Evolutionary conservation across 2,888 invertebrate species (phyloP), one percentile per base, ranked within the genome.

Genomic region (Leptogaster cylindrica): DNA sequence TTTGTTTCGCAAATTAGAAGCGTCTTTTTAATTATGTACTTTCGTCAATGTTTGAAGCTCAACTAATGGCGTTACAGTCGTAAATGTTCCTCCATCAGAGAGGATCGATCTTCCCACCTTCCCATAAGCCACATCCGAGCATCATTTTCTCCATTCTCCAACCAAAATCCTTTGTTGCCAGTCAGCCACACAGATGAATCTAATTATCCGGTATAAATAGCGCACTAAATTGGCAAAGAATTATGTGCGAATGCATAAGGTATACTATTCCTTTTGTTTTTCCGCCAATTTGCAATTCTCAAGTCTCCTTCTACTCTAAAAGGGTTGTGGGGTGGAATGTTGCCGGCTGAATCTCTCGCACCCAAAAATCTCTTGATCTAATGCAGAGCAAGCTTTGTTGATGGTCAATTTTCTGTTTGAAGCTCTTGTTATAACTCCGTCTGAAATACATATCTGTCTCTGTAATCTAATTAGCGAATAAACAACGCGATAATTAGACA

Each of bases 141-240:
- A n/a, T n/a, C n/a, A n/a, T n/a, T n/a, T 31, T 52, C 52, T 52
- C 52, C 52, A 52, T 52, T 52, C 52, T 52, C 52, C 52, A 33
- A 52, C 52, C n/a, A n/a, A 12, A 52, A 31, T 52, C 52, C 52
- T 52, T 52, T 52, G 52, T 52, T 52, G 52, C 27, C 31, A 52
- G 33, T 52, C 31, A 52, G 52, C 52, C n/a, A 33, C 52, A 33
- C 52, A 52, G 52, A 52, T 52, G 52, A 52, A 52, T 52, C 52
- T 44, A 63, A 63, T 63, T 63, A 63, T 63, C 44, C 44, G 61
- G 61, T 63, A 63, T 63, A 63, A 63, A 63, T 63, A 63, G 61
- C 61, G 61, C 44, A 63, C 27, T 44, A 63, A 63, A 63, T 63
- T 63, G 61, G 61, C 61, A 63, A 63, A 44, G 28, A 63, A 58